These are phyloP conservation scores for Lucinisca nassula DNA, from an alignment of 2,888 invertebrate genomes.

Conservation along the genomic window DNA sequence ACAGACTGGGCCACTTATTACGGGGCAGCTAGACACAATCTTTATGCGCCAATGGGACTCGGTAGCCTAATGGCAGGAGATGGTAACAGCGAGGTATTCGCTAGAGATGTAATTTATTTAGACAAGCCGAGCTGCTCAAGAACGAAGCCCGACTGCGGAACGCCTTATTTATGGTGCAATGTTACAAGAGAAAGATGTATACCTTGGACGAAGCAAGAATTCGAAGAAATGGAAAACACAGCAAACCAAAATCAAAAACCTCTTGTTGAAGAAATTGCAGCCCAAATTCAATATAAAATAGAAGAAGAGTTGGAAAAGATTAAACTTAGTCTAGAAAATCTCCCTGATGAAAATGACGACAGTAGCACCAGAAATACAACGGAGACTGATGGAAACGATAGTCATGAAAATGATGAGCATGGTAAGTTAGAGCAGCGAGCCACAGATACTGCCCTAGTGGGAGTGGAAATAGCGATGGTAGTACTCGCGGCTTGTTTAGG, in stretches of 20 bases:
- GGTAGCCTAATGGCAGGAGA: constrained; percentile 76
- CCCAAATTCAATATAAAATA: constrained; percentile 38
- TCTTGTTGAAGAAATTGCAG: constrained; percentile 22
- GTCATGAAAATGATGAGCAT: too few species aligned
- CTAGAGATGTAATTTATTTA: constrained; percentile 68
- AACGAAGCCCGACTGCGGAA: constrained; percentile 68
- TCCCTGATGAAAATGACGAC: background rate
- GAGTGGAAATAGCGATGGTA: background rate
- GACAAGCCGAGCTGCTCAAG: constrained; percentile 70
- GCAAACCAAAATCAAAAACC: constrained; percentile 15
- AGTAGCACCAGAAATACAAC: background rate
- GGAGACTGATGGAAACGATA: background rate
- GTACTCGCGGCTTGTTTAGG: background rate
- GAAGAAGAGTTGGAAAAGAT: constrained; percentile 19
- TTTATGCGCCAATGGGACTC: constrained; percentile 75
- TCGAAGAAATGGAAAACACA: constrained; percentile 35
- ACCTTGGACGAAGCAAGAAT: constrained; percentile 64
- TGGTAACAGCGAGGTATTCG: constrained; percentile 73
- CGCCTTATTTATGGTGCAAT: constrained; percentile 75
- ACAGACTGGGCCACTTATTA: constrained; percentile 73
- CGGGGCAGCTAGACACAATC: constrained; percentile 69
- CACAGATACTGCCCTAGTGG: background rate
- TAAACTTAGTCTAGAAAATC: background rate
- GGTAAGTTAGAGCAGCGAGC: background rate
- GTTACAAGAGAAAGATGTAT: constrained; percentile 67